Evolutionary conservation across 2,888 invertebrate species (phyloP), one percentile per base, ranked within the genome.

Genomic region (Erpobdella octoculata): DNA sequence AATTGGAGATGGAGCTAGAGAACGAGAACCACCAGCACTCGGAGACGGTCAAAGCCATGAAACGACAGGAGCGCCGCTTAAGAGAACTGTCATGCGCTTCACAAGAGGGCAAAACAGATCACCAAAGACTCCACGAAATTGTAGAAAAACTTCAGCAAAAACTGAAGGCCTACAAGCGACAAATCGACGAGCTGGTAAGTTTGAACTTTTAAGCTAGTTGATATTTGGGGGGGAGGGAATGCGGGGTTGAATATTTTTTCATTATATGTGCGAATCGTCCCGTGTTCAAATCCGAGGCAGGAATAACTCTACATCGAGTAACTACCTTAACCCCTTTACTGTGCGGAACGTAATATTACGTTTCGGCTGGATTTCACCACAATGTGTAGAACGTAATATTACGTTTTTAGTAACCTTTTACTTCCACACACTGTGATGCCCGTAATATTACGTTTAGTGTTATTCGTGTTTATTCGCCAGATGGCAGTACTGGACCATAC

Each of bases 121-220:
- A 97, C 88, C 95, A 96, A 85, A 92, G 96, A 83, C 92, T 98
- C 90, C 95, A 96, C 86, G 97, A 97, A 87, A 89, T 97, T 83
- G 95, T 96, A 80, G 98, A 98, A 88, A 97, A 97, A 88, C 90
- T 98, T 81, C 84, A 85, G 76, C 92, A 93, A 87, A 98, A 98
- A 90, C 94, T 98, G 89, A 97, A 97, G 90, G 94, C 94, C 81
- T 98, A 97, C 92, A 98, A 97, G 91, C 91, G 96, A 88, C 97
- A 98, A 88, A 95, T 97, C 84, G 97, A 98, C 84, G 97, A 98
- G 85, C 96, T 97, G 78, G 87, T 87, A 80, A 84, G 86, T 84
- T 72, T 62, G 28, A 25, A 9, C 18, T 31, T 36, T 3, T 6
- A n/a, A 62, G 5, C 31, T 1, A 2, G 59, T n/a, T 59, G 0